Evolutionary conservation across 2,797 vertebrate genomes (phyloP).

Genomic region (Falco cherrug): DNA sequence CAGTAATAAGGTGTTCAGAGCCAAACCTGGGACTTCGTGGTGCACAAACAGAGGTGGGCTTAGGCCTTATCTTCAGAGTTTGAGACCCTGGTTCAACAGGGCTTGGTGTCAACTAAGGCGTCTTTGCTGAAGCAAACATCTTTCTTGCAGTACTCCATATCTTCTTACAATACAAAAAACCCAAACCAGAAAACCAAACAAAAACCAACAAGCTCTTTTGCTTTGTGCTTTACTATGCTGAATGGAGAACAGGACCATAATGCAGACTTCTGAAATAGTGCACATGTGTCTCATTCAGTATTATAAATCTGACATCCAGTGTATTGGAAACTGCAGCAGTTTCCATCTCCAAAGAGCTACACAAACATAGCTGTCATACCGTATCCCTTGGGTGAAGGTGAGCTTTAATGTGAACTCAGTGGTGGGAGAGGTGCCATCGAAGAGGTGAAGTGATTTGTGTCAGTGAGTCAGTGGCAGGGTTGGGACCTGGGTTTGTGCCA

Average conservation of each 20-base stretch:
- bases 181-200: too few species aligned
- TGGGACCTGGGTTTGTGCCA: not conserved
- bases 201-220: not conserved
- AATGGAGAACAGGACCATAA: not conserved
- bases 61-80: not conserved
- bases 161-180: not conserved
- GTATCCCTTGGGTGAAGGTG: not conserved
- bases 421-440: not conserved
- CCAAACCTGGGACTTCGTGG: not conserved
- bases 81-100: not conserved
- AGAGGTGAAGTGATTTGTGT: not conserved
- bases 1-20: not conserved
- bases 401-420: not conserved
- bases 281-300: fast-evolving
- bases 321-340: not conserved
- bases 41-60: not conserved
- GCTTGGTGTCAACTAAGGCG: fast-evolving
- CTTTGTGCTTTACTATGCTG: not conserved
- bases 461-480: not conserved
- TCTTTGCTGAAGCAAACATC: not conserved
- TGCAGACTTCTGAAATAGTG: not conserved
- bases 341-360: not conserved
- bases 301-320: not conserved
- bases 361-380: fast-evolving
- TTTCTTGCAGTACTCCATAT: fast-evolving